Conservation (phyloP, 2,888 invertebrate genomes). For the Leptinotarsa juncta region DNA sequence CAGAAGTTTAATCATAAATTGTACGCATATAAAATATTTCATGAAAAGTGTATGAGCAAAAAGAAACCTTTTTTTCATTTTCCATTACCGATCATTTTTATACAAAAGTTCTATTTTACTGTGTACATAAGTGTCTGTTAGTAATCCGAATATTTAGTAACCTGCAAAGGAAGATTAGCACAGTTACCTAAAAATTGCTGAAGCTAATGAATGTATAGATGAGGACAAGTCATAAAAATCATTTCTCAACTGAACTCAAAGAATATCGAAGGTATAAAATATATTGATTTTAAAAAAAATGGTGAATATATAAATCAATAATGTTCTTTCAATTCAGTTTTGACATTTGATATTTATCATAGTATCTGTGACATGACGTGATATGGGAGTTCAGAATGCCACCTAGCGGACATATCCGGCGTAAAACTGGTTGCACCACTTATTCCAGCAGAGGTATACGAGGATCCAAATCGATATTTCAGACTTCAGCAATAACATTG, state of each 20-base stretch:
- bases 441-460: slow-evolving; percentile 30
- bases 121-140: slow-evolving; percentile 11
- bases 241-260: slow-evolving; percentile 3
- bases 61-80: too few species aligned
- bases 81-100: too few species aligned
- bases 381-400: slow-evolving; percentile 58
- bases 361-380: slow-evolving; percentile 43
- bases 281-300: too few species aligned
- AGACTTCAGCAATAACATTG: neutral
- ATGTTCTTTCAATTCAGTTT: slow-evolving; percentile 16
- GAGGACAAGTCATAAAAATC: neutral
- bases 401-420: slow-evolving; percentile 59
- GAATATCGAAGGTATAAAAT: neutral
- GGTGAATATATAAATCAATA: too few species aligned
- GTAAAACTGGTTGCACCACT: slow-evolving; percentile 60
- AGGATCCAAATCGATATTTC: slow-evolving; percentile 1
- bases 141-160: slow-evolving; percentile 27
- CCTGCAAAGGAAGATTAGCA: slow-evolving; percentile 32
- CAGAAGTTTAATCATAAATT: too few species aligned
- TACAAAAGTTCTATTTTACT: neutral
- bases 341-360: slow-evolving; percentile 13
- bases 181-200: slow-evolving; percentile 22
- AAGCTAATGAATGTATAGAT: slow-evolving; percentile 17
- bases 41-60: too few species aligned
- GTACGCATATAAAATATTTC: too few species aligned